These are phyloP conservation scores for Drosophila antonietae DNA, from an alignment of 2,888 invertebrate species.

Conservation along the genomic window DNA sequence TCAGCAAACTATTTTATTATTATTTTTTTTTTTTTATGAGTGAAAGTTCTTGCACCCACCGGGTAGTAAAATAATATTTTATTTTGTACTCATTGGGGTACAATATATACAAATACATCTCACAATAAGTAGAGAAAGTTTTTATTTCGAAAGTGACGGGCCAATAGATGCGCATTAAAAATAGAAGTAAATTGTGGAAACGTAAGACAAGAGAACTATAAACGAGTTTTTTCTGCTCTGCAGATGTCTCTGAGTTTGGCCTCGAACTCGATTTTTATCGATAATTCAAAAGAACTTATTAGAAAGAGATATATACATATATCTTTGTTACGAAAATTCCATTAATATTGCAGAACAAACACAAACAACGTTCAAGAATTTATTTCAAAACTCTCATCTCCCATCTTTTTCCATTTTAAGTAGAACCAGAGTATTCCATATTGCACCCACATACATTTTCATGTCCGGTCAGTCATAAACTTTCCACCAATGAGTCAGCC, in stretches of 20 bases:
- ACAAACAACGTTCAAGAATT: background rate
- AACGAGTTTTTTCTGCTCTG: background rate
- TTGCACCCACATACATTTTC: slow-evolving; percentile 35
- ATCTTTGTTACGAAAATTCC: too few species aligned
- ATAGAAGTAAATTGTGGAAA: background rate
- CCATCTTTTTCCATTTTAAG: background rate
- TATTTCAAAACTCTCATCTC: background rate
- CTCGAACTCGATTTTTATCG: too few species aligned
- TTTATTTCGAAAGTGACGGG: background rate
- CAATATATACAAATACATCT: slow-evolving; percentile 38
- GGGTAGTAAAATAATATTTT: slow-evolving; percentile 54
- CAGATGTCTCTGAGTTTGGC: too few species aligned
- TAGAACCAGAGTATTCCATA: slow-evolving; percentile 4
- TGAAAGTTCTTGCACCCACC: slow-evolving; percentile 22
- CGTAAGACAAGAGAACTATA: background rate
- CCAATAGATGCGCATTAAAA: background rate
- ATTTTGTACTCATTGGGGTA: slow-evolving; percentile 49
- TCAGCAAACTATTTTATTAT: slow-evolving; percentile 14
- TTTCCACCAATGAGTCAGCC: slow-evolving; percentile 60
- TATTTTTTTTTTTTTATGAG: background rate
- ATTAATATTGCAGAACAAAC: background rate
- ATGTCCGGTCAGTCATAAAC: slow-evolving; percentile 34
- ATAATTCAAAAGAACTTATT: too few species aligned
- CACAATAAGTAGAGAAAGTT: background rate
- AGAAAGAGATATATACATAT: too few species aligned